These are phyloP conservation scores for Piliocolobus tephrosceles DNA, from an alignment of 2,113 vertebrate genomes.

Conservation along the genomic window DNA sequence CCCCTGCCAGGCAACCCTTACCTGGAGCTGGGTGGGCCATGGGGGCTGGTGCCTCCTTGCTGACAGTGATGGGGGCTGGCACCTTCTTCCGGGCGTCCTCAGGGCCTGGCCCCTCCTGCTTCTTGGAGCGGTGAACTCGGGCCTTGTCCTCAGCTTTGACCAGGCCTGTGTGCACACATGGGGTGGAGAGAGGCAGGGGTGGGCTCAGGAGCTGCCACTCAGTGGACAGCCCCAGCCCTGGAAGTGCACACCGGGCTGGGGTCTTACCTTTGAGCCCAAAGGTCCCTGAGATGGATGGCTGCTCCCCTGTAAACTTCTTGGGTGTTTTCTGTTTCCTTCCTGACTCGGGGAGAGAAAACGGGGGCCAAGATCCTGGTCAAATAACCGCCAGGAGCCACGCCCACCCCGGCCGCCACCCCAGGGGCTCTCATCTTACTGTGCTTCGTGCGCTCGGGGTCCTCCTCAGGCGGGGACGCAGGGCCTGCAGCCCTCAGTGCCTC, in stretches of 20 bases:
- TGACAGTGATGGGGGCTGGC: conserved; percentile 74
- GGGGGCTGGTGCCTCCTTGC: conserved; percentile 82
- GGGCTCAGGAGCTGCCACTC: neutral
- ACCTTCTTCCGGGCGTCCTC: conserved; percentile 90
- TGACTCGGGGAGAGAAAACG: conserved; percentile 90
- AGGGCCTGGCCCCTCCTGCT: conserved; percentile 82
- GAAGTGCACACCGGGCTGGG: neutral
- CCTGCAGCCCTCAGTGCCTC: conserved; percentile 81
- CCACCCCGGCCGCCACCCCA: neutral
- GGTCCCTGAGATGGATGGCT: conserved; percentile 97
- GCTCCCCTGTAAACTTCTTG: conserved; percentile 99
- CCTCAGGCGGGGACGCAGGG: conserved; percentile 86
- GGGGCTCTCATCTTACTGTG: conserved; percentile 93
- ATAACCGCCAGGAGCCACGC: conserved; percentile 60
- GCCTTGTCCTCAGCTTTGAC: conserved; percentile 96
- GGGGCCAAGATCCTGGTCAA: conserved; percentile 86
- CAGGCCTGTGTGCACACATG: conserved; percentile 85
- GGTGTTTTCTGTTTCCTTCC: conserved; percentile 99
- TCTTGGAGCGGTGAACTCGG: conserved; percentile 91
- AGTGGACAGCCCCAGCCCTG: accelerated
- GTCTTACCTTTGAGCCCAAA: conserved; percentile 96
- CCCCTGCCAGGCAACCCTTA: neutral
- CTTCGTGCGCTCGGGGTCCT: conserved; percentile 94
- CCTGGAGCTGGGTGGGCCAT: conserved; percentile 76
- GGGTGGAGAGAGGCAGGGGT: accelerated